These are phyloP conservation scores for Andrena bucephala DNA, from an alignment of 2,888 invertebrate species.

Conservation along the genomic window DNA sequence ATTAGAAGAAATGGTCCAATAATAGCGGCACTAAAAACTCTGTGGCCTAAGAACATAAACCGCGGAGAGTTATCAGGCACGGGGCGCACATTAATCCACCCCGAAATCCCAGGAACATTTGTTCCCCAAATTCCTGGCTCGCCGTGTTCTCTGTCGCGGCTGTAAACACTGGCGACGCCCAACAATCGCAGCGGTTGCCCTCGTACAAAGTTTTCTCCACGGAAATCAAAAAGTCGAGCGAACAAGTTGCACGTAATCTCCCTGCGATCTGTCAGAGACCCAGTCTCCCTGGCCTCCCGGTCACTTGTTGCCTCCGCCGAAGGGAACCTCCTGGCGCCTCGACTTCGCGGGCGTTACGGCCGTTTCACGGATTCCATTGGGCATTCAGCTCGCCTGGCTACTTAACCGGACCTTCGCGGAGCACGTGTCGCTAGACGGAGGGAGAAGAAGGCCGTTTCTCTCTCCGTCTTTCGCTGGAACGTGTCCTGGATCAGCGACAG, in stretches of 20 bases:
- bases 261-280: no score
- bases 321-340: no score
- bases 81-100: conserved; percentile 26
- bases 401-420: conserved; percentile 11
- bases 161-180: background rate
- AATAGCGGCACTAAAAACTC: conserved; percentile 26
- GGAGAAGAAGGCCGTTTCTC: conserved; percentile 26
- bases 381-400: conserved; percentile 8
- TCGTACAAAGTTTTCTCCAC: no score
- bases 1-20: conserved; percentile 32
- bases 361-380: conserved; percentile 1
- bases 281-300: no score
- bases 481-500: conserved; percentile 19
- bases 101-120: conserved; percentile 14
- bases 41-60: background rate
- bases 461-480: conserved; percentile 7
- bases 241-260: no score
- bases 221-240: no score
- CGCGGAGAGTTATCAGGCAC: conserved; percentile 29
- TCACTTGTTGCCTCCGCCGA: no score
- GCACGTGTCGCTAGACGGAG: conserved; percentile 18
- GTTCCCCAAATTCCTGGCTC: background rate
- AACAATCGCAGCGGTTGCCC: background rate
- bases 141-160: background rate
- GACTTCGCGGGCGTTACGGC: background rate